phyloP scores from a whole-genome alignment of 1,140 invertebrate genomes.

The Neotoxoptera formosana region DNA sequence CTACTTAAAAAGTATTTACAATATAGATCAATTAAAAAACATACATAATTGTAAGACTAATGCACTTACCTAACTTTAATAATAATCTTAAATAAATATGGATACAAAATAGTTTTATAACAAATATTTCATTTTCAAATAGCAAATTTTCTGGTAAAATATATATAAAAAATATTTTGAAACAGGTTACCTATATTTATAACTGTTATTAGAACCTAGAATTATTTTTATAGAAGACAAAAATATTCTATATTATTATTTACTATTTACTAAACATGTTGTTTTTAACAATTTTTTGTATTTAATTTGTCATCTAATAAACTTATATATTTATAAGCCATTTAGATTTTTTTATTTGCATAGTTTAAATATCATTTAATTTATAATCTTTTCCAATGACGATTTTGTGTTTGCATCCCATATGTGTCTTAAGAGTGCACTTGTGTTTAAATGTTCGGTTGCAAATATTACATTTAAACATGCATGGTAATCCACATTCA shows the following conservation, averaged over 20 bases:
- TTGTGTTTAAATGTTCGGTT: conserved; percentile 75
- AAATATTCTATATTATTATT: background rate
- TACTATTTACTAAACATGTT: background rate
- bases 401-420: conserved; percentile 59
- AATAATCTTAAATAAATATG: background rate
- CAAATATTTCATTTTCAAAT: background rate
- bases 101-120: conserved; percentile 3
- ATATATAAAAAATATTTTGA: background rate
- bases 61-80: background rate
- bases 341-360: background rate
- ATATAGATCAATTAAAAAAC: background rate
- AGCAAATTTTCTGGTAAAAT: background rate
- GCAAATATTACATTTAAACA: conserved; percentile 61
- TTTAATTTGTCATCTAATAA: background rate
- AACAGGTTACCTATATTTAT: too few species aligned
- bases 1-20: background rate
- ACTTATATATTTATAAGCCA: background rate
- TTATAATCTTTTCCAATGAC: conserved; percentile 52
- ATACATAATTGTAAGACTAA: background rate
- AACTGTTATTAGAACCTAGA: background rate
- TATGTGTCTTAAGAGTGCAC: conserved; percentile 67
- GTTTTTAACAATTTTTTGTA: background rate
- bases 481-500: conserved; percentile 60
- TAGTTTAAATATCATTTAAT: background rate
- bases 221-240: background rate